Evolutionary conservation across 2,113 vertebrate species (phyloP).

Genomic region (Prolemur simus): DNA sequence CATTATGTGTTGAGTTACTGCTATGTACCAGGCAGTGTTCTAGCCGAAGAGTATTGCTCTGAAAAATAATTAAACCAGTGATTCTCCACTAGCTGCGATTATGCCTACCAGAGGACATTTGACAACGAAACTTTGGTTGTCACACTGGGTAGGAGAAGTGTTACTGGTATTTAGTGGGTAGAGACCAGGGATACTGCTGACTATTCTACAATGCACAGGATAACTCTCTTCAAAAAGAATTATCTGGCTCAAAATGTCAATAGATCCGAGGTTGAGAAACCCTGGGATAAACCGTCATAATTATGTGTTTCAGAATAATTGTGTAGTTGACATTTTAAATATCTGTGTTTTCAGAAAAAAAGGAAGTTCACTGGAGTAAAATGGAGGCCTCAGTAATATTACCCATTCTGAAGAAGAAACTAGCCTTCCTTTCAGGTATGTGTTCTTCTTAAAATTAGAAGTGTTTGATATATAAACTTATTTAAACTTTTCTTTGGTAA

Average conservation of each 20-base stretch:
- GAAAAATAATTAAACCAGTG: not conserved
- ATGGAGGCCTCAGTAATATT: conserved; percentile 96
- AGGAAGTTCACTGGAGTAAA: conserved; percentile 68
- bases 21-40: not conserved
- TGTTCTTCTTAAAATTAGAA: conserved; percentile 39
- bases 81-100: not conserved
- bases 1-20: not conserved
- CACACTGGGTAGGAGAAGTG: not conserved
- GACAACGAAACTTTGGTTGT: not conserved
- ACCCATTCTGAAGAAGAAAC: conserved; percentile 95
- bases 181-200: not conserved
- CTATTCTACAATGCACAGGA: not conserved
- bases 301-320: conserved; percentile 6
- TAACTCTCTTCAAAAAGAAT: not conserved
- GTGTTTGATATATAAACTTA: not conserved
- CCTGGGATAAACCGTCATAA: not conserved
- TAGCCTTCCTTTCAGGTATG: conserved; percentile 98
- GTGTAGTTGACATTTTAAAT: conserved; percentile 61
- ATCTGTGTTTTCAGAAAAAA: conserved; percentile 83
- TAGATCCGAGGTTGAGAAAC: not conserved
- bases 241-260: not conserved
- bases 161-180: not conserved
- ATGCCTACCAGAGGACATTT: not conserved
- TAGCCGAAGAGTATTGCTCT: not conserved
- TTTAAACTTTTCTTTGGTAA: conserved; percentile 13